Base-by-base conservation (phyloP, 2,113 vertebrate genomes). In the Oreochromis spilurus region DNA sequence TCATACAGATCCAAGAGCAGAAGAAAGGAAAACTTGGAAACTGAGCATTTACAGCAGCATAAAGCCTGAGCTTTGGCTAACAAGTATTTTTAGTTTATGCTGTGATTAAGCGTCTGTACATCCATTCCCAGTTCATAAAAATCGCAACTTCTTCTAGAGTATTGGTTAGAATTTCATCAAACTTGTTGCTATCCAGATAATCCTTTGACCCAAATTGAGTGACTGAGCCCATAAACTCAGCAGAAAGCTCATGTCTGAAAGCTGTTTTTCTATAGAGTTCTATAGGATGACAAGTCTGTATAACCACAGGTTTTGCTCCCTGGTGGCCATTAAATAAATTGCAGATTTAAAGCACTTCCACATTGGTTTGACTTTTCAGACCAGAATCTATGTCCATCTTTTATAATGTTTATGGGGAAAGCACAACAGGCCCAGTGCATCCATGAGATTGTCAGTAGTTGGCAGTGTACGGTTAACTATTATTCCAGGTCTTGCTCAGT, bases 61-160 rank as follows among this genome's bases (percentile, higher is more conserved):
- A 57, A 57, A 58, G 7, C 7, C 57, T 60, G 57, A 60, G 26
- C 19, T 40, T 40, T 38, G 62, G 36, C 11, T 67, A 13, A 67
- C 9, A n/a, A 38, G 19, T 13, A 21, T 21, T 21, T 65, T 65
- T 38, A 65, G 17, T 36, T 65, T 38, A n/a, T 65, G 60, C 9
- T 65, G 6, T 7, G 17, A 36, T n/a, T 19, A 65, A 36, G 17
- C 1, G 0, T 38, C 1, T 12, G 10, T 65, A n/a, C 31, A 36
- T 65, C 31, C 17, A 36, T 65, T 36, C 34, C 9, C 60, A 38
- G 10, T n/a, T 12, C 9, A 65, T 4, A 36, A 38, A 36, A 65
- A 24, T 5, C 36, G 2, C 31, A 38, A 65, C 60, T 38, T n/a
- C 60, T 65, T n/a, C 17, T 65, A 38, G 7, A 70, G n/a, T 70